Conservation (phyloP, 2,888 invertebrate genomes). For the Nudaria mundana region DNA sequence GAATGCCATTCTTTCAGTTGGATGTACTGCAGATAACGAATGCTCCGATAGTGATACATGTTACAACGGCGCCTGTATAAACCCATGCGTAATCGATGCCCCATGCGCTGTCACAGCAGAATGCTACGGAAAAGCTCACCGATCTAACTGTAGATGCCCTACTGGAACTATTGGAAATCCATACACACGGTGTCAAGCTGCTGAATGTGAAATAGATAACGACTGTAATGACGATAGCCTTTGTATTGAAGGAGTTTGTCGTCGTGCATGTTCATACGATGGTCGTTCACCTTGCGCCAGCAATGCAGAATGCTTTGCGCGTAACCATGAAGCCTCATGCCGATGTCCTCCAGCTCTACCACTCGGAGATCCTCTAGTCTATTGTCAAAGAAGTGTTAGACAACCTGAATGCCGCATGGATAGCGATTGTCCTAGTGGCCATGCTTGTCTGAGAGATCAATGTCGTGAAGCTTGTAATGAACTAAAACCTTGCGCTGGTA, state of each 20-base stretch:
- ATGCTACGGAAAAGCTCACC: slow-evolving; percentile 90
- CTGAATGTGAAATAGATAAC: slow-evolving; percentile 89
- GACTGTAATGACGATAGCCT: slow-evolving; percentile 90
- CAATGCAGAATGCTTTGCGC: slow-evolving; percentile 90
- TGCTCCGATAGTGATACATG: slow-evolving; percentile 91
- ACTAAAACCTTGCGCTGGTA: slow-evolving; percentile 87
- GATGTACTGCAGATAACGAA: slow-evolving; percentile 91
- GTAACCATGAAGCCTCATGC: slow-evolving; percentile 91
- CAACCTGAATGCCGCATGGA: slow-evolving; percentile 88
- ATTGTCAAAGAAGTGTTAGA: slow-evolving; percentile 82
- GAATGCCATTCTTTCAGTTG: slow-evolving; percentile 84
- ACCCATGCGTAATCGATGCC: slow-evolving; percentile 89
- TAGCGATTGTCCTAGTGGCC: slow-evolving; percentile 88
- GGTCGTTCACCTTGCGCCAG: slow-evolving; percentile 88
- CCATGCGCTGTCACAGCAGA: slow-evolving; percentile 92
- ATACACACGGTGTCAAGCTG: slow-evolving; percentile 87
- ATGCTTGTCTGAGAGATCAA: slow-evolving; percentile 89
- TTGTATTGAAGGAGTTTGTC: slow-evolving; percentile 87
- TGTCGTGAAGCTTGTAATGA: slow-evolving; percentile 90
- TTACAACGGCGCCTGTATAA: slow-evolving; percentile 90
- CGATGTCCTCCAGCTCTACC: slow-evolving; percentile 91
- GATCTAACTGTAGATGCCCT: slow-evolving; percentile 90
- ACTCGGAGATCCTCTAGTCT: slow-evolving; percentile 89
- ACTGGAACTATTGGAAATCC: slow-evolving; percentile 90
- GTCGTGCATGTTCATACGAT: slow-evolving; percentile 87